Percentiles rank a stretch among this genome's conserved stretches.
Evolutionary conservation across 2,888 invertebrate species (phyloP).

Genomic region (Chrysolina haemoptera): DNA sequence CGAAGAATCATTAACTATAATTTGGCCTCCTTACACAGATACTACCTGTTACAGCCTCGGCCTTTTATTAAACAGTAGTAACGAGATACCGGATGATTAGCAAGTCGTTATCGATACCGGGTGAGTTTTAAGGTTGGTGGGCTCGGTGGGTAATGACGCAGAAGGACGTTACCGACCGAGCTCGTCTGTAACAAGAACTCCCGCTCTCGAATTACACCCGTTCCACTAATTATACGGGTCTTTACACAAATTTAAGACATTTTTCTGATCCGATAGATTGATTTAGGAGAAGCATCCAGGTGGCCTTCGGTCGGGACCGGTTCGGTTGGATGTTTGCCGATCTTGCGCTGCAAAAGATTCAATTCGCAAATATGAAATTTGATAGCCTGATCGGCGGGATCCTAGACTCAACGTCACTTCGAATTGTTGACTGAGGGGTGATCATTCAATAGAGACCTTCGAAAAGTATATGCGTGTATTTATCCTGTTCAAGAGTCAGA

Average conservation of each 20-base stretch:
- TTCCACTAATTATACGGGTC: constrained; percentile 50
- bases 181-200: constrained; percentile 45
- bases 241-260: constrained; percentile 50
- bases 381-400: constrained; percentile 22
- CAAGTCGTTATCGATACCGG: constrained; percentile 50
- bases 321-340: neutral
- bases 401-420: constrained; percentile 14
- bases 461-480: neutral
- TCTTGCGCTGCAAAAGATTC: constrained; percentile 24
- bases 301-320: constrained; percentile 44
- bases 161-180: constrained; percentile 52
- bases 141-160: constrained; percentile 52
- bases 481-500: too few species aligned
- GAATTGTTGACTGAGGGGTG: neutral
- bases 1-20: constrained; percentile 39
- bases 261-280: constrained; percentile 48
- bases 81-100: constrained; percentile 52
- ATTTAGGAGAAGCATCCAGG: constrained; percentile 49
- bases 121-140: constrained; percentile 45
- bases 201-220: constrained; percentile 49
- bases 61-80: constrained; percentile 50
- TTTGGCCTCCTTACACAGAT: constrained; percentile 34
- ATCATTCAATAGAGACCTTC: constrained; percentile 5
- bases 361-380: constrained; percentile 18
- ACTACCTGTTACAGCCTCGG: constrained; percentile 42